Conservation (phyloP, 2,113 vertebrate genomes). For the Silurus asotus region DNA sequence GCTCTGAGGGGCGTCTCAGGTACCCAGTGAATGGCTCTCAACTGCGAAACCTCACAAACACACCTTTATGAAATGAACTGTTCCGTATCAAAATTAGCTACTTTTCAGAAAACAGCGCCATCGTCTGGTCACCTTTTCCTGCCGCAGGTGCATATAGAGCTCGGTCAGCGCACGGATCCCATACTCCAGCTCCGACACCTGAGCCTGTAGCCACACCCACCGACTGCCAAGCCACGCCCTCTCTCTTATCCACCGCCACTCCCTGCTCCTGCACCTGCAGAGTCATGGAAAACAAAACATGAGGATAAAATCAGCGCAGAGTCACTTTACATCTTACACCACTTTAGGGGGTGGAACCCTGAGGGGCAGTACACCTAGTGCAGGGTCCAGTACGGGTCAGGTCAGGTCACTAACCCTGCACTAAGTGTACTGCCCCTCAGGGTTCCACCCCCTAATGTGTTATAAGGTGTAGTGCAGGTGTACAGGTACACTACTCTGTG, state of each 20-base stretch:
- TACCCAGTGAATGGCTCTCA: slow-evolving; percentile 15
- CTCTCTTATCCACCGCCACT: slow-evolving; percentile 62
- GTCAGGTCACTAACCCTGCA: not conserved
- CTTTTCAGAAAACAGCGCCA: not conserved
- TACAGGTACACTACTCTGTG: not conserved
- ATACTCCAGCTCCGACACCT: slow-evolving; percentile 68
- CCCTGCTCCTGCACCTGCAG: slow-evolving; percentile 51
- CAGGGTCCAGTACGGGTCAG: too few relatives aligned
- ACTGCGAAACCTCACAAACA: slow-evolving; percentile 29
- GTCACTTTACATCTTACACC: not conserved
- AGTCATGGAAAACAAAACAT: not conserved
- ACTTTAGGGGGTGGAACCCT: not conserved
- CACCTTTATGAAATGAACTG: not conserved
- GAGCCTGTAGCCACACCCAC: slow-evolving; percentile 72
- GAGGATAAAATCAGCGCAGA: too few relatives aligned
- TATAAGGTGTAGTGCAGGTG: not conserved
- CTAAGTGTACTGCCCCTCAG: not conserved
- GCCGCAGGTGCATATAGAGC: slow-evolving; percentile 64
- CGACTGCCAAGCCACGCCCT: slow-evolving; percentile 66
- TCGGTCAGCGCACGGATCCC: slow-evolving; percentile 67
- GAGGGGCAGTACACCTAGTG: not conserved
- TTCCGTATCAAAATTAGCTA: not conserved
- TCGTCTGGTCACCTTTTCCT: slow-evolving; percentile 62
- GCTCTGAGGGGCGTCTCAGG: slow-evolving; percentile 43
- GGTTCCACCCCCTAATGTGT: not conserved